Percentiles rank a stretch among this genome's conserved stretches.
Evolutionary conservation across 2,888 invertebrate species (phyloP).

Genomic region (Chrysomela aeneicollis): DNA sequence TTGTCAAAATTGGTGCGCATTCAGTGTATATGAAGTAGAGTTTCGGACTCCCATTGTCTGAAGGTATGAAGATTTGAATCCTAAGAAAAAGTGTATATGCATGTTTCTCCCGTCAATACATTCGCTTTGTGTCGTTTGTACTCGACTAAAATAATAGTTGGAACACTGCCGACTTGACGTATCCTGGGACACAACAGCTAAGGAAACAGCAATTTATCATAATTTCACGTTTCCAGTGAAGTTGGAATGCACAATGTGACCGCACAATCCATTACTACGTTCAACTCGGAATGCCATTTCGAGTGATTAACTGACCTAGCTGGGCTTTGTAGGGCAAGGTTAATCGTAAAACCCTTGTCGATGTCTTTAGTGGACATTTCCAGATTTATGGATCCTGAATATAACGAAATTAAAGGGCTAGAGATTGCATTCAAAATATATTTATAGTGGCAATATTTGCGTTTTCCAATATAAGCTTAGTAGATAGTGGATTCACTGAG

Average conservation of each 20-base stretch:
- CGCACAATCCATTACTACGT: neutral
- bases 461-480: no score
- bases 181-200: neutral
- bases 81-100: no score
- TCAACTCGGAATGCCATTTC: neutral
- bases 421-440: no score
- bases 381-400: neutral
- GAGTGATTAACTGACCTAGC: neutral
- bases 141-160: neutral
- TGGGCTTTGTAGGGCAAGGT: neutral
- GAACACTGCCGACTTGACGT: neutral
- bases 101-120: no score
- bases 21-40: no score
- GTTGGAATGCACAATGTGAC: constrained; percentile 1
- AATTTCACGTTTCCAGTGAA: constrained; percentile 1
- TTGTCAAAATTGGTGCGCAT: no score
- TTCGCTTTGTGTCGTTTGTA: no score
- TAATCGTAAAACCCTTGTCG: neutral
- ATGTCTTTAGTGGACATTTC: neutral
- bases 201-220: neutral
- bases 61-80: no score
- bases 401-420: no score
- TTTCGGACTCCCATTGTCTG: no score
- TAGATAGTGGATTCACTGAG: no score
- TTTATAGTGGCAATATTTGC: no score